phyloP scores from a whole-genome alignment of 2,888 invertebrate genomes.

The Parasteatoda lunata region DNA sequence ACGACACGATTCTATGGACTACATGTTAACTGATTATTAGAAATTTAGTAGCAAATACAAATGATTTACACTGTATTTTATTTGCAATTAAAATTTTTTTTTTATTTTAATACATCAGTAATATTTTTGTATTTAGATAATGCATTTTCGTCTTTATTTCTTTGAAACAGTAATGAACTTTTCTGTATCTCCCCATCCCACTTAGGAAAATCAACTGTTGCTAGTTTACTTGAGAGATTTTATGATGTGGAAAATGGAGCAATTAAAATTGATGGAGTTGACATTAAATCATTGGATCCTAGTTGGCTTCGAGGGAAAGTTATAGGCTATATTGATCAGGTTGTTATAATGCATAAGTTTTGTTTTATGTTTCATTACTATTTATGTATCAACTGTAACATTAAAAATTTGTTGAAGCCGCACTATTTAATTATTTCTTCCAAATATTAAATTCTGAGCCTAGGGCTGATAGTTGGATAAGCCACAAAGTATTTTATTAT shows the following conservation, averaged over 20 bases:
- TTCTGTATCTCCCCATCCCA: background rate
- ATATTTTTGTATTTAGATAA: background rate
- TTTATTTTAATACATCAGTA: background rate
- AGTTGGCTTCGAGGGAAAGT: conserved; percentile 89
- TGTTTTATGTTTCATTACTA: too few relatives aligned
- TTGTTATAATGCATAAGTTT: conserved; percentile 54
- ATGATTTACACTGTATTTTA: too few relatives aligned
- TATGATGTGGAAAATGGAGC: conserved; percentile 85
- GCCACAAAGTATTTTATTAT: too few relatives aligned
- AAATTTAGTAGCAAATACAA: too few relatives aligned
- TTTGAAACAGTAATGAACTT: background rate
- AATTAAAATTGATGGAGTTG: conserved; percentile 84
- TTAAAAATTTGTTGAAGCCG: too few relatives aligned
- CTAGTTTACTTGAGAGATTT: conserved; percentile 89
- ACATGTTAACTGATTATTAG: too few relatives aligned
- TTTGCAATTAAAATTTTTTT: background rate
- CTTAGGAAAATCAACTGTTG: conserved; percentile 89
- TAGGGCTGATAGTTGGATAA: too few relatives aligned
- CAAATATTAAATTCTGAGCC: too few relatives aligned
- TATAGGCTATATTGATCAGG: conserved; percentile 90
- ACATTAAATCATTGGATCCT: conserved; percentile 83
- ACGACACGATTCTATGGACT: too few relatives aligned
- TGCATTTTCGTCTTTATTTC: background rate
- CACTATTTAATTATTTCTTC: too few relatives aligned
- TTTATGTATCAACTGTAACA: too few relatives aligned